Percentiles rank a stretch among this genome's conserved stretches.
These are phyloP conservation scores for Tricholaema leucomelas DNA, from an alignment of 2,113 vertebrate genomes.

Conservation along the genomic window DNA sequence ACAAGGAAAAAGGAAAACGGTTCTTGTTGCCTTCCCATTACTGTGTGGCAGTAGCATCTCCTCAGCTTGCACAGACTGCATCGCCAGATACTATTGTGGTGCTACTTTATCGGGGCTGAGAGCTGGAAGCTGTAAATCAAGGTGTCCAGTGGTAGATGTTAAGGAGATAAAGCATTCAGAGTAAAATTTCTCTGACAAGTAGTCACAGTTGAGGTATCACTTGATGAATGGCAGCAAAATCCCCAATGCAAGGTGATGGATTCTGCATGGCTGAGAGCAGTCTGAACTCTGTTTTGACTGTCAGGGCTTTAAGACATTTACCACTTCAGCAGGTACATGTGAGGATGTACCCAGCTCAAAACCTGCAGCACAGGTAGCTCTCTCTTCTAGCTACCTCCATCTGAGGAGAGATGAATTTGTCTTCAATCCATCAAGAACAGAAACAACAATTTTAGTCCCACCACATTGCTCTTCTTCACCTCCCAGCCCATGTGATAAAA, in stretches of 20 bases:
- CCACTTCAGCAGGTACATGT: background rate
- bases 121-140: constrained; percentile 50
- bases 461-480: background rate
- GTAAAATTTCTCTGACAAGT: constrained; percentile 60
- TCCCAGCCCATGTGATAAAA: background rate
- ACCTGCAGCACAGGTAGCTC: background rate
- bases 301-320: background rate
- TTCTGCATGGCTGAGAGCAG: background rate
- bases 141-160: background rate
- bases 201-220: constrained; percentile 53
- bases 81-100: background rate
- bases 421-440: background rate
- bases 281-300: background rate
- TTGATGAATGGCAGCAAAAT: constrained; percentile 43
- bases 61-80: background rate
- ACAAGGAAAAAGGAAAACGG: background rate
- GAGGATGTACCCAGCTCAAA: background rate
- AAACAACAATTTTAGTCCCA: background rate
- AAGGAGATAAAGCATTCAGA: constrained; percentile 33
- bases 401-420: background rate
- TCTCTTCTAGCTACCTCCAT: background rate
- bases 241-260: background rate
- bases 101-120: constrained; percentile 1
- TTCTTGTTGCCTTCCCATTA: background rate
- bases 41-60: background rate